Base-by-base conservation (phyloP, 2,888 invertebrate species). In the Tortricodes alternella region DNA sequence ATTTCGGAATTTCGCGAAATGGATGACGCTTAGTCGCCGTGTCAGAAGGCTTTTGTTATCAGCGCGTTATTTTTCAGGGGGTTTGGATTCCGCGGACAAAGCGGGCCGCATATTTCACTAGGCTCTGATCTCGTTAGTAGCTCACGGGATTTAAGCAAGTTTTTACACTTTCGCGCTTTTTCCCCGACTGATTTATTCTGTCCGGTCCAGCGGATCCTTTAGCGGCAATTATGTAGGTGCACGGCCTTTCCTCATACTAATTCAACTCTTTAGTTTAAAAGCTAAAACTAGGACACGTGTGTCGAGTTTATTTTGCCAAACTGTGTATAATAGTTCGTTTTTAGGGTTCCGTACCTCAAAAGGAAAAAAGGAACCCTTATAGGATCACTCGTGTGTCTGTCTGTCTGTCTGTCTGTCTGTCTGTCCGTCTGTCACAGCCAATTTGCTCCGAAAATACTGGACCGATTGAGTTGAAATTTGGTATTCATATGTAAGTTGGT, bases 11-110 rank as follows among this genome's bases (percentile, higher is more conserved):
- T 66, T 71, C 67, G 52, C 66, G 64, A 75, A 78, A 78, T 75
- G 72, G 75, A 73, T 60, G 66, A 61, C 67, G 67, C 67, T 78
- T 72, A 76, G 76, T 70, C 71, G 74, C 62, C 65, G 68, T 75
- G 78, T 81, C 79, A 83, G 82, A 82, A 80, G 77, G 78, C 80
- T 79, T 85, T 86, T 85, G 85, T 85, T 87, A 86, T 85, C 84
- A 79, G 67, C 62, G 69, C 76, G 85, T 76, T 84, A 85, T 87
- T 85, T 87, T 86, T 84, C 80, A 83, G 78, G 68, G 73, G 72
- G 74, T 75, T 83, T 74, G 80, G 77, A 80, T 81, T 78, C 76
- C 65, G 71, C 76, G 76, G 79, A 87, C 85, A 85, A 87, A 88
- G 81, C 83, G 83, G 67, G 68, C 63, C 80, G 79, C 76, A 88